A percentile compares a stretch with the other conserved stretches of the same genome.
phyloP scores from a whole-genome alignment of 2,888 invertebrate genomes.

The Eugnorisma glareosa region DNA sequence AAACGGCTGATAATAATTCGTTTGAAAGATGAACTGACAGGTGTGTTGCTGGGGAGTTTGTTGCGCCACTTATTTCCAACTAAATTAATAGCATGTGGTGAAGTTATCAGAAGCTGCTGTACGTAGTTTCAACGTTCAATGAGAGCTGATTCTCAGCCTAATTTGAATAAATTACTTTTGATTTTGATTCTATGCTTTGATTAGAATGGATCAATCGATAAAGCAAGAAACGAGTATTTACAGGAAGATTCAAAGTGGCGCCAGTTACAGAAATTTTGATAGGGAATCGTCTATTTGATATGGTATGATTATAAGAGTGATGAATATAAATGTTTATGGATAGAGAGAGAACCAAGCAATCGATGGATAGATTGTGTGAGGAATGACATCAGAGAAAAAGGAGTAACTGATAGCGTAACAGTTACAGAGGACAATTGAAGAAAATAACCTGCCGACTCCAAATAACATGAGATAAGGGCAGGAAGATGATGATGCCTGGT shows the following conservation, averaged over 20 bases:
- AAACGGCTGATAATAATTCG: background rate
- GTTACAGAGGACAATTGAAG: background rate
- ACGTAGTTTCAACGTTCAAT: background rate
- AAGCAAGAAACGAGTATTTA: background rate
- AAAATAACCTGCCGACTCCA: background rate
- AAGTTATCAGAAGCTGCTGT: background rate
- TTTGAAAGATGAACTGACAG: background rate
- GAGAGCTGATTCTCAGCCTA: background rate
- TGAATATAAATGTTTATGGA: background rate
- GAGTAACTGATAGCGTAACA: background rate
- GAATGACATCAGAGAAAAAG: background rate
- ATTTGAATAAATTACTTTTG: background rate
- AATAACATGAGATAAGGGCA: too few species aligned
- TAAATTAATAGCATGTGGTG: background rate
- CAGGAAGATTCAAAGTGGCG: background rate
- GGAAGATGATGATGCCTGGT: background rate
- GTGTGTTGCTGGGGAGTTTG: background rate
- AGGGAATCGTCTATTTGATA: background rate
- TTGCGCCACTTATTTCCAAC: background rate
- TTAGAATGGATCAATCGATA: background rate
- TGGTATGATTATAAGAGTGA: too few species aligned
- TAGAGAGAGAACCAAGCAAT: background rate
- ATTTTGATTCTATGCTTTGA: background rate
- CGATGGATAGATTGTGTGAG: background rate
- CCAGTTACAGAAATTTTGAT: background rate